Evolutionary conservation across 2,113 vertebrate genomes (phyloP), one percentile per base, ranked within the genome.

Genomic region (Callochromis pleurospilus): DNA sequence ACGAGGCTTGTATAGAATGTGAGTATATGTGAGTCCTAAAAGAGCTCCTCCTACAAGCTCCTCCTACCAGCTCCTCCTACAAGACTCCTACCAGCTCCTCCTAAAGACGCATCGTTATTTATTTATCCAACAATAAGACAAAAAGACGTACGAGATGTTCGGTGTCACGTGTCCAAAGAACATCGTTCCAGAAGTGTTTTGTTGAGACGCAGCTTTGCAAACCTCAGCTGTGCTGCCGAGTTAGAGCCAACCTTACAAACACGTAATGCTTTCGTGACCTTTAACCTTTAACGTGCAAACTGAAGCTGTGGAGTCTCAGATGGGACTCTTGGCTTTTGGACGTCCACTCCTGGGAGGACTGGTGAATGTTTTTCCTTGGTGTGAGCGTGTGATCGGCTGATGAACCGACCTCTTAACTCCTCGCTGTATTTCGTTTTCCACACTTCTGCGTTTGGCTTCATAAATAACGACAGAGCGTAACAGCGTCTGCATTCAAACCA

Each of bases 141-240:
- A 36, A 19, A 1, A 62, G 1, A 33, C 1, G 24, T 3, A 56
- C 8, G 26, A 60, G 7, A 60, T 17, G 3, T 58, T 31, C 17
- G 56, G 56, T 0, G 56, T 58, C 56, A 60, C 0, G 13, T 3
- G 3, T 60, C 56, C 56, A 19, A 19, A 4, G 58, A 33, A 62
- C 29, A 62, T 33, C 2, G 9, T 33, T 60, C 9, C 56, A 33
- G 58, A 19, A 6, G 15, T 4, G 9, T 31, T 62, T 33, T 0
- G 58, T 11, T 33, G 29, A 62, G 29, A 11, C 4, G 15, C 26
- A 33, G 58, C 29, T 62, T 62, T 62, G 29, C 29, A 62, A 68
- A 70, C 62, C 6, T 40, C 19, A 8, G 36, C 56, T 58, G 56
- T 31, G 55, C 55, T 9, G 55, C 55, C 2, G 3, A 31, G 26